Base-by-base conservation (phyloP, 2,888 invertebrate genomes). In the Eupithecia centaureata region DNA sequence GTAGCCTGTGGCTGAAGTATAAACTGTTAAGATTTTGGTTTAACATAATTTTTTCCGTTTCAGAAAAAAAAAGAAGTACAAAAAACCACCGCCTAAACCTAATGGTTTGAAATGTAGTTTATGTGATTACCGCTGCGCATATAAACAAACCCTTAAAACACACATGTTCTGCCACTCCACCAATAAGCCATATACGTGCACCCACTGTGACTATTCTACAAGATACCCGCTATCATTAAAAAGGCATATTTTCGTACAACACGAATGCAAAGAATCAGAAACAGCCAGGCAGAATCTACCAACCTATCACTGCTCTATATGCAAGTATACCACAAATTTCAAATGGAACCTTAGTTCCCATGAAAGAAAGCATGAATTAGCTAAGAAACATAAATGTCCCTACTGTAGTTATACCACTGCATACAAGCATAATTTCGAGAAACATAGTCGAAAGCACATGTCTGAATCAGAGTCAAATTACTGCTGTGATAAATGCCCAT, bases 401-500 rank as follows among this genome's bases (percentile, higher is more conserved):
- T 51, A 57, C 1, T 70, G 70, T 7, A 28, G 10, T 27, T 70
- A 61, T n/a, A 38, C 52, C 1, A 67, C 87, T 0, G 80, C 83
- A 0, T 85, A 86, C 18, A 76, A 77, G 32, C 81, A 84, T 59
- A 84, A 81, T 27, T 82, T 73, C 42, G 35, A 72, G 0, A 87
- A 86, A 62, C 87, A 87, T 18, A 73, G 67, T 3, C 81, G 77
- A 3, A 79, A 74, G 0, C 86, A 87, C 28, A 76, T 73, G 0
- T 76, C 80, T 10, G 63, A 75, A 5, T 76, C 75, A 0, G 65
- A n/a, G 10, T 15, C 72, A 0, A 70, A 75, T 1, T 84, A 76
- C 38, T 81, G 83, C 47, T 90, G 90, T 38, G 88, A 89, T 42
- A 86, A 89, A 47, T 89, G 90, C 25, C 82, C 86, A 0, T 90